These are phyloP conservation scores for Betta splendens DNA, from an alignment of 2,797 vertebrate genomes.

Conservation along the genomic window DNA sequence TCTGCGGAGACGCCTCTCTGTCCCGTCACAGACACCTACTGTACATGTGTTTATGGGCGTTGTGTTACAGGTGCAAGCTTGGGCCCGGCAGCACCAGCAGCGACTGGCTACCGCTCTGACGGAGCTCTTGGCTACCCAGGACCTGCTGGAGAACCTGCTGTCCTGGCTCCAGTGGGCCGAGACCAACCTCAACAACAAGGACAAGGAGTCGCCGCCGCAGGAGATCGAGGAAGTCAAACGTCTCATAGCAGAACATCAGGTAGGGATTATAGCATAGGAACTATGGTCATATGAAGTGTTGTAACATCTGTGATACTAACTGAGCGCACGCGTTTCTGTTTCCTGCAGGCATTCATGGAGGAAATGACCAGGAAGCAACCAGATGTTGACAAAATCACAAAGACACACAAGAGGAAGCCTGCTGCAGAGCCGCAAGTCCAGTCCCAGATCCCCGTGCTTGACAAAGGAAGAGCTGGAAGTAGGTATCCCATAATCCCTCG, in stretches of 20 bases:
- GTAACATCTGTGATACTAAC: too few relatives aligned
- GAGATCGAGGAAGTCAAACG: constrained; percentile 95
- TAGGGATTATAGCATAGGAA: too few relatives aligned
- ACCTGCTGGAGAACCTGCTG: constrained; percentile 92
- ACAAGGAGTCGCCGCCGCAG: constrained; percentile 91
- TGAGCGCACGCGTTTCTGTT: constrained; percentile 20
- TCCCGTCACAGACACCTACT: constrained; percentile 15
- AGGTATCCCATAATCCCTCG: constrained; percentile 69
- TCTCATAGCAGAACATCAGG: constrained; percentile 97
- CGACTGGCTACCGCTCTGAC: constrained; percentile 87
- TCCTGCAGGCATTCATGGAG: constrained; percentile 93
- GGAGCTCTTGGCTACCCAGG: constrained; percentile 89
- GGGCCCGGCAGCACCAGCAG: constrained; percentile 96
- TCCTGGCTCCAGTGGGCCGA: constrained; percentile 97
- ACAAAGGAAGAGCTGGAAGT: constrained; percentile 92
- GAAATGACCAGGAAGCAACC: constrained; percentile 99
- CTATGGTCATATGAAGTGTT: too few relatives aligned
- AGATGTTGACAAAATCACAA: constrained; percentile 98
- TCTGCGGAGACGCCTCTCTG: constrained; percentile 17
- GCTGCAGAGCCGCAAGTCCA: constrained; percentile 90
- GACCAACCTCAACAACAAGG: constrained; percentile 90
- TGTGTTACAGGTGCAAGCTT: constrained; percentile 89
- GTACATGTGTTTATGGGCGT: not conserved
- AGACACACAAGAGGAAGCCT: constrained; percentile 95
- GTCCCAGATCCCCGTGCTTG: constrained; percentile 95